Evolutionary conservation across 1,140 invertebrate species (phyloP).

Genomic region (Psix sp.): DNA sequence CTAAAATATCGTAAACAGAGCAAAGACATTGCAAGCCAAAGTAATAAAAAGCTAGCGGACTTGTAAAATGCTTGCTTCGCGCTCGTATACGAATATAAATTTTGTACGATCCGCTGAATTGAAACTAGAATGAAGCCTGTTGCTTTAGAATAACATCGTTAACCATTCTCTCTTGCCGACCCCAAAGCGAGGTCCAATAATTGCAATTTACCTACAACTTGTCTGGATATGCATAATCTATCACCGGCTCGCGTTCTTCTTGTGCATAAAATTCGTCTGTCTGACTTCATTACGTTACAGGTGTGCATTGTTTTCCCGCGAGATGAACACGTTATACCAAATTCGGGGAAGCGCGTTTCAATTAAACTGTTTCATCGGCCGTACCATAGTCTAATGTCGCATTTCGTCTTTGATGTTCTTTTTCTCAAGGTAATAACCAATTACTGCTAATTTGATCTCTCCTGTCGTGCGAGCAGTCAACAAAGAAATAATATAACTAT

Average conservation of each 20-base stretch:
- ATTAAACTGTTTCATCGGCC: slow-evolving; percentile 32
- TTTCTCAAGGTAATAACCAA: slow-evolving; percentile 29
- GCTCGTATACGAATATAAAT: slow-evolving; percentile 24
- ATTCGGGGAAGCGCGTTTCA: slow-evolving; percentile 14
- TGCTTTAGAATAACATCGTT: slow-evolving; percentile 50
- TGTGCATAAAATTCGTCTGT: slow-evolving; percentile 11
- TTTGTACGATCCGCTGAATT: slow-evolving; percentile 34
- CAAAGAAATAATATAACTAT: too few species aligned
- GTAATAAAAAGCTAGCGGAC: slow-evolving; percentile 30
- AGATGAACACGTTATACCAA: not conserved
- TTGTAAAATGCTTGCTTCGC: slow-evolving; percentile 21
- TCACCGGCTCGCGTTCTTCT: slow-evolving; percentile 23
- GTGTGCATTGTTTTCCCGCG: slow-evolving; percentile 22
- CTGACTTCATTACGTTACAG: slow-evolving; percentile 18
- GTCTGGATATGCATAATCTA: slow-evolving; percentile 31
- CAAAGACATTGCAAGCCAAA: slow-evolving; percentile 6
- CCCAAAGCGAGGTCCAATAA: slow-evolving; percentile 21
- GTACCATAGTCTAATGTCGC: slow-evolving; percentile 15
- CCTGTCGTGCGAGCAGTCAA: too few species aligned
- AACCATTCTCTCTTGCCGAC: slow-evolving; percentile 15
- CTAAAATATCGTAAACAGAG: slow-evolving; percentile 6
- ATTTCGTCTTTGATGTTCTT: slow-evolving; percentile 14
- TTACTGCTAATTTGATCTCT: slow-evolving; percentile 29
- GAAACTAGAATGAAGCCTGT: slow-evolving; percentile 50
- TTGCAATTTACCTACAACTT: slow-evolving; percentile 39